Evolutionary conservation across 2,888 invertebrate species (phyloP), one percentile per base, ranked within the genome.

Genomic region (Drepanosiphum platanoidis): DNA sequence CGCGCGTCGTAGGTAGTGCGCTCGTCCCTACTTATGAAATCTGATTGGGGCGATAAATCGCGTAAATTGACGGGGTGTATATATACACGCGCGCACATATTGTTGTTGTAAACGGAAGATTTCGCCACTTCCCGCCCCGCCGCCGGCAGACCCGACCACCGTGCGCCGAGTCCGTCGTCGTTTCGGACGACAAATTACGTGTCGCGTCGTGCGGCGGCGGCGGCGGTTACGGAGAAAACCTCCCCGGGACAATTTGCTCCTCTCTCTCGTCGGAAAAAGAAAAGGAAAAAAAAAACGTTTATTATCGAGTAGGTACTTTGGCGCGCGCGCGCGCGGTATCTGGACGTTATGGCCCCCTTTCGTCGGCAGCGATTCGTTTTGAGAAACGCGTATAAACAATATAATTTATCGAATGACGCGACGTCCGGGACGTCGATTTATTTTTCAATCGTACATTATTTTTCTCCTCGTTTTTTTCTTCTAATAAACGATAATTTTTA

Each of bases 211-310:
- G n/a, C n/a, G n/a, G n/a, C n/a, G n/a, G n/a, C n/a, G n/a, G n/a
- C n/a, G n/a, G 61, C 81, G 22, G 71, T 32, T 71, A 39, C 71
- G 13, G n/a, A 27, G 32, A 4, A 71, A 39, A 36, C 11, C 36
- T 39, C 11, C 36, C 39, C 58, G 39, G 70, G 36, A 36, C 52
- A 70, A 70, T 80, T 80, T 70, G 22, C 80, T 39, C n/a, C n/a
- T n/a, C n/a, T n/a, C n/a, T n/a, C 58, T 71, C n/a, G 58, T 81
- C 70, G 36, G 18, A 22, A 58, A 79, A n/a, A n/a, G n/a, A n/a
- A n/a, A n/a, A n/a, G n/a, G n/a, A n/a, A n/a, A n/a, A n/a, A n/a
- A 79, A 79, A 80, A 80, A 80, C 70, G 71, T 71, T 81, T 81
- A 81, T 71, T 71, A 18, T n/a, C n/a, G n/a, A n/a, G n/a, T n/a